These are phyloP conservation scores for Periophthalmus modestus DNA, from an alignment of 2,113 vertebrate species.

Conservation along the genomic window DNA sequence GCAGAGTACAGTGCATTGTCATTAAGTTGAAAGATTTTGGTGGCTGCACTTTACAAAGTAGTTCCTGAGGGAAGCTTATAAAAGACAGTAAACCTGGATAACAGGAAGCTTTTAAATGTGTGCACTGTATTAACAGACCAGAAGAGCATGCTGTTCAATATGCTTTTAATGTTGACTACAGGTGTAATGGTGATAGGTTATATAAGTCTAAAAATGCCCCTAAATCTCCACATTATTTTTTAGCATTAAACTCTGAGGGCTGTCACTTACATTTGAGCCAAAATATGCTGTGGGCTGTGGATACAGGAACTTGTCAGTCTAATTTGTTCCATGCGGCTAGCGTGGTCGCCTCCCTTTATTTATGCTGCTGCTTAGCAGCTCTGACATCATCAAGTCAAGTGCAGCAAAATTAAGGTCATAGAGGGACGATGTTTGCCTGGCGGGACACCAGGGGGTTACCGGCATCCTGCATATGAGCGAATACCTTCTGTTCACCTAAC, in stretches of 20 bases:
- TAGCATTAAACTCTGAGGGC: slow-evolving; percentile 30
- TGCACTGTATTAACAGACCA: neutral
- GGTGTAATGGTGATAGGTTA: neutral
- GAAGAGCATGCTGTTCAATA: neutral
- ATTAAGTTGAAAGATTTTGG: slow-evolving; percentile 31
- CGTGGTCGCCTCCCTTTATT: slow-evolving; percentile 63
- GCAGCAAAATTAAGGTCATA: slow-evolving; percentile 65
- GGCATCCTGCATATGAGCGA: slow-evolving; percentile 48
- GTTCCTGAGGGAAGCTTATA: slow-evolving; percentile 18
- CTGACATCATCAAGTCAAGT: slow-evolving; percentile 69
- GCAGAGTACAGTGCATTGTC: slow-evolving; percentile 5
- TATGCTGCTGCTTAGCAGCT: slow-evolving; percentile 66
- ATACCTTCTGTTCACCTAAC: slow-evolving; percentile 50
- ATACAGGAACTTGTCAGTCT: slow-evolving; percentile 56
- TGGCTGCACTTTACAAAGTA: slow-evolving; percentile 23
- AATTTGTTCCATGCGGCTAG: slow-evolving; percentile 69
- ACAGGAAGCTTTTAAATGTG: slow-evolving; percentile 23
- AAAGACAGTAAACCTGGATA: slow-evolving; percentile 34
- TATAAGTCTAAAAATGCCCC: slow-evolving; percentile 25
- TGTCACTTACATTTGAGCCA: slow-evolving; percentile 54
- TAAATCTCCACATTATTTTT: slow-evolving; percentile 42
- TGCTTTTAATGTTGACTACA: slow-evolving; percentile 9
- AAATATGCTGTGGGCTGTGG: slow-evolving; percentile 44
- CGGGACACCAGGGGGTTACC: slow-evolving; percentile 51
- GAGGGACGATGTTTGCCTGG: slow-evolving; percentile 51